Evolutionary conservation across 64 coral and sea anemone species (phyloP), one percentile per base, ranked within the genome.

Genomic region (Dendronephthya gigantea): DNA sequence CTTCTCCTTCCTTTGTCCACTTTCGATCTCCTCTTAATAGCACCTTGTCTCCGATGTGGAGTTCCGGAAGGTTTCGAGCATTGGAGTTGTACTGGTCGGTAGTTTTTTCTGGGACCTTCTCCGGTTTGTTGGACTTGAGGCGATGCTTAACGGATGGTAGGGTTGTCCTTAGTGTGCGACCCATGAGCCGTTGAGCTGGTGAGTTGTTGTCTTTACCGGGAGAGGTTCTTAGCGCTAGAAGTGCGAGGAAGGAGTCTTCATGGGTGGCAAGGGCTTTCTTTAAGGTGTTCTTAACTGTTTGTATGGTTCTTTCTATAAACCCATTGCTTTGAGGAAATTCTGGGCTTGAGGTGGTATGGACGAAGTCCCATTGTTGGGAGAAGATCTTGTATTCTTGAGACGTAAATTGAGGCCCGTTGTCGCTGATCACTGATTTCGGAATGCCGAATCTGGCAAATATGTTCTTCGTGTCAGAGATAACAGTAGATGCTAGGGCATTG

Each of bases 361-460:
- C 81, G 40, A 82, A 82, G 34, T 40, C 34, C 81, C 81, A 82
- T 38, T 82, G 48, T 50, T 50, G 48, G 48, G 48, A 50, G 48
- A 50, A 50, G 16, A 9, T 7, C 48, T 50, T 50, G 48, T 50
- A 50, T 50, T 50, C 48, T 50, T 50, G 48, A 50, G 48, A 50
- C 48, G 48, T 50, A 50, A 50, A 84, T 50, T 70, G 66, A 25
- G 83, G 83, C 47, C 40, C 49, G 34, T 84, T 84, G 83, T 84
- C 83, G 49, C 30, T 29, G 40, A 84, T 30, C 11, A 84, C 49
- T 30, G 83, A 38, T 29, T n/a, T 50, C 40, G 83, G 83, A 6
- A 50, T 49, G 40, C 47, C 83, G 40, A 38, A 39, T 49, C 40
- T 27, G 40, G 83, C 83, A 84, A 84, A 84, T 50, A 50, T 50